Evolutionary conservation across 2,888 invertebrate species (phyloP), one percentile per base, ranked within the genome.

Genomic region (Omphaloscelis lunosa): DNA sequence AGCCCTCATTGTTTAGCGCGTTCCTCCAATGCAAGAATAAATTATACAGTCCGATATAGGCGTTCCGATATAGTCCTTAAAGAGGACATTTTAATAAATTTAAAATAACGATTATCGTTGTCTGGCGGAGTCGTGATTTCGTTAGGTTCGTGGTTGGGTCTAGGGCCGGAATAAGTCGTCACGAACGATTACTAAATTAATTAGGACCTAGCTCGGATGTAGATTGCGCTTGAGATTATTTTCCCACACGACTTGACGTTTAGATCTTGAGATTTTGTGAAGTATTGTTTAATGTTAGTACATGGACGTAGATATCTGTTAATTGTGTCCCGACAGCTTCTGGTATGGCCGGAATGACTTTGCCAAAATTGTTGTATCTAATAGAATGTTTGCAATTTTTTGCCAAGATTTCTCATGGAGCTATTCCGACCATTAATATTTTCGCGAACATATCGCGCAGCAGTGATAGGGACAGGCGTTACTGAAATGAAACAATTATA

Each of bases 81-180:
- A 94, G 96, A 95, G 95, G 95, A 95, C 96, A 96, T 96, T 96
- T 96, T 96, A 96, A 96, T 96, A 96, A 96, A 96, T 96, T 96
- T 96, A 96, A 96, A 96, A 96, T 96, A 96, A 96, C 95, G 96
- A 96, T 96, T 95, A 96, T 96, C 96, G 96, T 95, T 95, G 95
- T 94, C 93, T 94, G 91, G 94, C 94, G 90, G 94, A 95, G 96
- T 96, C 96, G 96, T 96, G 96, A 96, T 96, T 96, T 96, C 96
- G 96, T 95, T 96, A 96, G 94, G 95, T 95, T 94, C 96, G 95
- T 95, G 96, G 96, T 94, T 93, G 89, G 94, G 92, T 93, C 95
- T 93, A 93, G 92, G 94, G 94, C 94, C 94, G 94, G 96, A 96
- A 94, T 96, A 94, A 96, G 96, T 96, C 96, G 96, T 96, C 96